Evolutionary conservation across 2,888 invertebrate species (phyloP), one percentile per base, ranked within the genome.

Genomic region (Sialis fuliginosa): DNA sequence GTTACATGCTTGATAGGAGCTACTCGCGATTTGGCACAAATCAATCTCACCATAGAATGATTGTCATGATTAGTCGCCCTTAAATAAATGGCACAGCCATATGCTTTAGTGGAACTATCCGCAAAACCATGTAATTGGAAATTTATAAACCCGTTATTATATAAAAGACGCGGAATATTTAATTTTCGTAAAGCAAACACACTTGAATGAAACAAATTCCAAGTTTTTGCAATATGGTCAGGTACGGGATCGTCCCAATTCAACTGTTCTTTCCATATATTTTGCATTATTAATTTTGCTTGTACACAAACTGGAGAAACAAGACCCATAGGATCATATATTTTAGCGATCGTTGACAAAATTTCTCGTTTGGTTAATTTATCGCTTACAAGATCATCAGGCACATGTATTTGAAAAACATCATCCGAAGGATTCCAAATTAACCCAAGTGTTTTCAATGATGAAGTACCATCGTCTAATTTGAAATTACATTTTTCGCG

Each of bases 91-190:
- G 10, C 42, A 10, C 42, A 42, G 31, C 42, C 13, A 22, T 42
- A 42, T 9, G 42, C 42, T 5, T 42, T 42, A 30, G 13, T 42
- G 9, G 42, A 42, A 42, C 42, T 42, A 42, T 42, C 22, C 22
- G 22, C 22, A 22, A 22, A 22, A 4, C 35, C 22, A 22, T 22
- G 22, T 22, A 22, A 22, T 22, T 22, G 22, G 4, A 22, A 22
- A 22, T 22, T 22, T 2, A 22, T 22, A 22, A 22, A 22, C 4
- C 22, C 22, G 22, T 22, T 4, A 22, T 22, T 22, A 22, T 22
- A 22, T 4, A 22, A 22, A 4, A 22, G 22, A 22, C 22, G 22
- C 2, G 22, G 22, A 22, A 22, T 22, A 22, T 22, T 22, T 22
- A 22, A 22, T 22, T 2, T 22, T 2, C 22, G 22, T 22, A 22